These are phyloP conservation scores for Decapterus maruadsi DNA, from an alignment of 2,797 vertebrate genomes.

Conservation along the genomic window DNA sequence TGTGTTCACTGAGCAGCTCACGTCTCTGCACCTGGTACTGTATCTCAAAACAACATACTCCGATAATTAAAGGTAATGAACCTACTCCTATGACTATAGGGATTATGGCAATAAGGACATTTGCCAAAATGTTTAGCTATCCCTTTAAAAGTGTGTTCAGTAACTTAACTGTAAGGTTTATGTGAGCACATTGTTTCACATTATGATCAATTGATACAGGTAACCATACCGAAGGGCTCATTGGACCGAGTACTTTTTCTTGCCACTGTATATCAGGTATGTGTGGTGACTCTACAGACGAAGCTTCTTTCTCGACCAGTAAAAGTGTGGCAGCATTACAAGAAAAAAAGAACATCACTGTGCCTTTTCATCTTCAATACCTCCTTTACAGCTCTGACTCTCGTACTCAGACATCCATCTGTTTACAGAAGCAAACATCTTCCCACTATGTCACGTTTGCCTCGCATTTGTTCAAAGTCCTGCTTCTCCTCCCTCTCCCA, in stretches of 20 bases:
- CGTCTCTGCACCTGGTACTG: no score
- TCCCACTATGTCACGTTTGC: constrained; percentile 10
- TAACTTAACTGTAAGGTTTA: neutral
- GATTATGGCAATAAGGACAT: no score
- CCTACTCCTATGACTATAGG: no score
- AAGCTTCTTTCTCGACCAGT: neutral
- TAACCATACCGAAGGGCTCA: neutral
- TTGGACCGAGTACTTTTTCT: neutral
- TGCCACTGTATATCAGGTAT: neutral
- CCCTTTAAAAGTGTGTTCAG: neutral
- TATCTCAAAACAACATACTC: no score
- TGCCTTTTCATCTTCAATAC: neutral
- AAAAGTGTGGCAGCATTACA: neutral
- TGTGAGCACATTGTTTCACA: neutral
- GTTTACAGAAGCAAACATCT: constrained; percentile 11
- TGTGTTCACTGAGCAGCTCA: no score
- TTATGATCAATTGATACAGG: neutral
- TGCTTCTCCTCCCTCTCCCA: constrained; percentile 16
- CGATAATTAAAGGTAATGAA: no score
- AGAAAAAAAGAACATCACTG: neutral
- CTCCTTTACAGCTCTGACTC: constrained; percentile 8
- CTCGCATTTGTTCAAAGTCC: constrained; percentile 28
- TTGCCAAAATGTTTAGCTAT: no score
- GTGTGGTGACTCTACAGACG: neutral
- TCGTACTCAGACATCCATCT: constrained; percentile 25